Base-by-base conservation (phyloP, 2,113 vertebrate genomes). In the Thamnaconus septentrionalis region DNA sequence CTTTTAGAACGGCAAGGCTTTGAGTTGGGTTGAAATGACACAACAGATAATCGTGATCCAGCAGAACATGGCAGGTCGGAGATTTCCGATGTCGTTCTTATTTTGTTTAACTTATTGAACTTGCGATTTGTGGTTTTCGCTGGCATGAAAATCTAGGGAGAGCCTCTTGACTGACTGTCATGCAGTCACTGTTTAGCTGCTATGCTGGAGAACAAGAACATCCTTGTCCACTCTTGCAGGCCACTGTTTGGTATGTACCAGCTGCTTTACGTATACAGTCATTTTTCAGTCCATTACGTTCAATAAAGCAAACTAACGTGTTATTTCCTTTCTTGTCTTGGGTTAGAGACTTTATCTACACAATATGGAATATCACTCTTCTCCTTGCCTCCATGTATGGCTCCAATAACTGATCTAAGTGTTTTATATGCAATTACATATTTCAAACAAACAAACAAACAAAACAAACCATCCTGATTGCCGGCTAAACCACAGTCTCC, bases 201-300 rank as follows among this genome's bases (percentile, higher is more conserved):
- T n/a, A 4, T 3, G 61, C 18, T 3, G 60, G 56, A 8, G 11
- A 70, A 79, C 79, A 66, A 80, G 63, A 76, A 75, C 53, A 67
- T 59, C 56, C 41, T 46, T 79, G 75, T 75, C 71, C 63, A 31
- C 42, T 53, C 53, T 59, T 4, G n/a, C 49, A 69, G 5, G 41
- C 59, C 57, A 48, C 8, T 44, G 48, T 56, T 79, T 71, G 61
- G 51, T 83, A 45, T 45, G 5, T 7, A 3, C 44, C 7, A 7
- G 44, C 44, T 45, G 44, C 44, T 73, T 69, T 54, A 72, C 70
- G 52, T 85, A 69, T 64, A 69, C 53, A 18, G n/a, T n/a, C 61
- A 69, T 81, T 77, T 44, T 52, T 66, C 41, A 64, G 48, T 75
- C 76, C 59, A 46, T 64, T 74, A 80, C 76, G 18, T 31, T 31